Percentiles rank a stretch among this genome's conserved stretches.
Conservation (phyloP, 2,888 invertebrate species). For the Dioctria rufipes region DNA sequence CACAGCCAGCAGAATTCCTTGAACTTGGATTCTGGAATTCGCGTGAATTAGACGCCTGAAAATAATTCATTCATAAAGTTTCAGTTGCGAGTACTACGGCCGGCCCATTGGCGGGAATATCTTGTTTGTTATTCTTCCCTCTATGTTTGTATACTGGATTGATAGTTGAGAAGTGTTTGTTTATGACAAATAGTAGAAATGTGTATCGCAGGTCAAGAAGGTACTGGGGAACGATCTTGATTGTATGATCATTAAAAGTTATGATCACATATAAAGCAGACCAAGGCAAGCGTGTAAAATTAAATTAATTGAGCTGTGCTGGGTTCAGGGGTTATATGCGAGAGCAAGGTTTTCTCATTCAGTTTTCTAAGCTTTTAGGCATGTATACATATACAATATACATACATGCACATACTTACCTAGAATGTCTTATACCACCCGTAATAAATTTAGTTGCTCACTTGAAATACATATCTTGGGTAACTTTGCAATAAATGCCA, state of each 20-base stretch:
- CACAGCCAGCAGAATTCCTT: background rate
- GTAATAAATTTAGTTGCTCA: too few species aligned
- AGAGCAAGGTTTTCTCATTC: background rate
- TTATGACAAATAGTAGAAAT: background rate
- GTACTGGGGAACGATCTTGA: background rate
- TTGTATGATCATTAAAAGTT: background rate
- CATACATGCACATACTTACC: too few species aligned
- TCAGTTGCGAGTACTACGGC: background rate
- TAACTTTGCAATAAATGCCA: too few species aligned
- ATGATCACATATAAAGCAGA: background rate
- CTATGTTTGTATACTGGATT: background rate
- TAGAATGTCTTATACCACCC: too few species aligned
- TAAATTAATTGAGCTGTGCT: background rate
- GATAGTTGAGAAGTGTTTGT: constrained; percentile 8
- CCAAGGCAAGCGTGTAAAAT: background rate
- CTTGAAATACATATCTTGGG: too few species aligned
- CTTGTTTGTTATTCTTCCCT: background rate
- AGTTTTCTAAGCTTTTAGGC: background rate
- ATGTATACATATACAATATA: too few species aligned
- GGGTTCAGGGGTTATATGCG: constrained; percentile 6
- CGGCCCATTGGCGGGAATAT: background rate
- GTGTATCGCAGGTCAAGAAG: background rate
- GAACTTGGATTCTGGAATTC: constrained; percentile 6
- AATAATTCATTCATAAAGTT: constrained; percentile 7
- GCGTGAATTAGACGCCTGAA: background rate